Evolutionary conservation across 1,140 invertebrate genomes (phyloP).

Genomic region (Neotoxoptera formosana): DNA sequence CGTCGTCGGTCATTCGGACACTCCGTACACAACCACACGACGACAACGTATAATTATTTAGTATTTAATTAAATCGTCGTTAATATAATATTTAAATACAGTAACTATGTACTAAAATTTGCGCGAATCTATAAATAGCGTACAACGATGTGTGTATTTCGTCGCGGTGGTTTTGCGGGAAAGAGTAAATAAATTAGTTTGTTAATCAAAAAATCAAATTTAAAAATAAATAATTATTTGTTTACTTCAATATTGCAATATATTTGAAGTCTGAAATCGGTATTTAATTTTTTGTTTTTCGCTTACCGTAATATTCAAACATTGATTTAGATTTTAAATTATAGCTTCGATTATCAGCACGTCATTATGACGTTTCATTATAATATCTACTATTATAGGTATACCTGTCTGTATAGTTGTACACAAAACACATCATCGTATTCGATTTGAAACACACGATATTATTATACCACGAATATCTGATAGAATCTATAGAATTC

Average conservation of each 20-base stretch:
- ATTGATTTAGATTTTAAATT: not conserved
- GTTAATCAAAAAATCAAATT: not conserved
- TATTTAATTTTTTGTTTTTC: not conserved
- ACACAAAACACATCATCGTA: not conserved
- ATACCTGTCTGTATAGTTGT: not conserved
- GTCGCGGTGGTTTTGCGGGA: not conserved
- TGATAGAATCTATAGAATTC: not conserved
- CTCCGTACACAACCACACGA: too few species aligned
- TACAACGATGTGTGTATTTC: too few species aligned
- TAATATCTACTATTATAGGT: not conserved
- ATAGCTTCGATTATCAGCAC: not conserved
- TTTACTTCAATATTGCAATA: not conserved
- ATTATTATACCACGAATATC: not conserved
- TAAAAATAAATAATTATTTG: not conserved
- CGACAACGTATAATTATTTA: not conserved
- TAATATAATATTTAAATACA: not conserved
- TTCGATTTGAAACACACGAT: not conserved
- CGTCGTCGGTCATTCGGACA: not conserved
- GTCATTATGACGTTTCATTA: not conserved
- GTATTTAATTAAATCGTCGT: not conserved
- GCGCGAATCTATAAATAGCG: not conserved
- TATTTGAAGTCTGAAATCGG: not conserved
- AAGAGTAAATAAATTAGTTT: not conserved
- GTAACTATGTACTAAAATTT: not conserved
- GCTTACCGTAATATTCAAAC: not conserved